phyloP scores from a whole-genome alignment of 1,140 invertebrate species.

The Drosophila tropicalis region DNA sequence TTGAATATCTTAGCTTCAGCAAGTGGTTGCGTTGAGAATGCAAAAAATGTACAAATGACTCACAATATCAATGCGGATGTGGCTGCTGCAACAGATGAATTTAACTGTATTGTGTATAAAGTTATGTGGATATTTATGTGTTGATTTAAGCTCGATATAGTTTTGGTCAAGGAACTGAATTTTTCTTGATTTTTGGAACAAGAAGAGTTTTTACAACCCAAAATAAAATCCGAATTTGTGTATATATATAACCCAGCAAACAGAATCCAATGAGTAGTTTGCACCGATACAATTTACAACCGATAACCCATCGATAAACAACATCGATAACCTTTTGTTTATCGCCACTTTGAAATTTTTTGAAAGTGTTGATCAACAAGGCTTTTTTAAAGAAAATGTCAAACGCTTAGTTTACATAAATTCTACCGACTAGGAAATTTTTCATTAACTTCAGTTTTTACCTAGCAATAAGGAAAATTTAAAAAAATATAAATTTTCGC shows the following conservation, averaged over 20 bases:
- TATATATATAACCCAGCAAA: background rate
- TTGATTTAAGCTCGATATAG: constrained; percentile 3
- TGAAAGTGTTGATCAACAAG: background rate
- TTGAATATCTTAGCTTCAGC: constrained; percentile 34
- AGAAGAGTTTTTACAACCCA: background rate
- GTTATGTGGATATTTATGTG: background rate
- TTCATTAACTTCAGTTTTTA: background rate
- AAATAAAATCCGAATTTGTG: constrained; percentile 14
- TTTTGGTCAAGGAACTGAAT: background rate
- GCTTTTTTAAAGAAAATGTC: background rate
- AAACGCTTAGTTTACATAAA: background rate
- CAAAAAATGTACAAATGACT: constrained; percentile 41
- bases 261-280: background rate
- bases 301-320: too few species aligned
- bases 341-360: too few species aligned
- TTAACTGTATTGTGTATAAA: background rate
- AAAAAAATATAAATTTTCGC: background rate
- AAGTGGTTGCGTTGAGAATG: constrained; percentile 60
- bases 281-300: too few species aligned
- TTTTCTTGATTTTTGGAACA: constrained; percentile 2
- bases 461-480: background rate
- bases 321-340: too few species aligned
- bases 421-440: background rate
- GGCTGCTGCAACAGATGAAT: background rate
- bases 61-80: constrained; percentile 40